These are phyloP conservation scores for Hippocampus barbouri DNA, from an alignment of 2,113 vertebrate species.

Conservation along the genomic window DNA sequence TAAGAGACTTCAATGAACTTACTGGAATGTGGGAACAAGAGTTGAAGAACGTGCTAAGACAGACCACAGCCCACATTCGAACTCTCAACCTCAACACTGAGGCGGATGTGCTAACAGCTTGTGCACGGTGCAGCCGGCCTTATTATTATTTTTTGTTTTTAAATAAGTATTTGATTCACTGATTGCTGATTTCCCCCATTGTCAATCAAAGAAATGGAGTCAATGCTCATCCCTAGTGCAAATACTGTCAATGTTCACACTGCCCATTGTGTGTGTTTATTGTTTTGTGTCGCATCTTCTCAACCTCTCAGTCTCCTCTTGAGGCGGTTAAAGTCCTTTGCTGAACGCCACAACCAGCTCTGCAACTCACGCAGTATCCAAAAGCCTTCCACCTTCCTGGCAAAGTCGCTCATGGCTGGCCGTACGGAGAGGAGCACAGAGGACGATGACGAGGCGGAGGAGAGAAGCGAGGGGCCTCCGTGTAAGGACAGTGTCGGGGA, in stretches of 20 bases:
- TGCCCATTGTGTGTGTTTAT: background rate
- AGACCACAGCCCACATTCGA: background rate
- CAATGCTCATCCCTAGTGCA: background rate
- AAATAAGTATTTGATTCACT: background rate
- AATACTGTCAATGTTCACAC: conserved; percentile 1
- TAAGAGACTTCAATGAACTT: background rate
- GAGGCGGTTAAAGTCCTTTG: conserved; percentile 94
- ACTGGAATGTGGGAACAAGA: background rate
- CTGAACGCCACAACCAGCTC: conserved; percentile 94
- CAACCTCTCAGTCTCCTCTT: conserved; percentile 81
- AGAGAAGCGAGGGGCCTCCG: conserved; percentile 48
- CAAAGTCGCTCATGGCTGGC: conserved; percentile 80
- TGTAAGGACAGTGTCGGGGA: conserved; percentile 53
- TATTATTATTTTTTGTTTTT: background rate
- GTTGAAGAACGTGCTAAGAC: background rate
- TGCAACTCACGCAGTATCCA: conserved; percentile 96
- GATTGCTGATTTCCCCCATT: background rate
- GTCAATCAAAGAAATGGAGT: background rate
- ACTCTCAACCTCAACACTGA: background rate
- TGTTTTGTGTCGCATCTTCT: conserved; percentile 22
- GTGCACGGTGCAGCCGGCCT: background rate
- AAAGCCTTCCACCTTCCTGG: conserved; percentile 93
- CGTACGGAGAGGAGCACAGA: conserved; percentile 55
- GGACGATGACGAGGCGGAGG: conserved; percentile 37
- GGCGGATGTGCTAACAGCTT: background rate